Percentiles rank a stretch among this genome's conserved stretches.
Conservation (phyloP, 2,797 vertebrate genomes). For the Sebastiscus tertius region DNA sequence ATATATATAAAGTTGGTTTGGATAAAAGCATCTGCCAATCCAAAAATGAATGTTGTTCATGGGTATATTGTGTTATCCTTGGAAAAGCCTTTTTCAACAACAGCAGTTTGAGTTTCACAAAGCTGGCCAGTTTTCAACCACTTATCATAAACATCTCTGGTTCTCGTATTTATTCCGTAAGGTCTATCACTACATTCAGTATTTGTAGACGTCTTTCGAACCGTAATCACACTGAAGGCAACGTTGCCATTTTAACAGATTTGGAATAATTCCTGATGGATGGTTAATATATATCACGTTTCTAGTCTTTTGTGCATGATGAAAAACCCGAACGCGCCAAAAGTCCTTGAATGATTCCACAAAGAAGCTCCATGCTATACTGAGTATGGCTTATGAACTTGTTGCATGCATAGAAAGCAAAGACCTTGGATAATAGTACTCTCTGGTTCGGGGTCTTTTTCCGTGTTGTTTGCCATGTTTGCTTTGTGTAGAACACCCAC, state of each 20-base stretch:
- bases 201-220: background rate
- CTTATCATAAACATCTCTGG: constrained; percentile 11
- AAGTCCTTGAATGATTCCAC: constrained; percentile 21
- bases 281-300: background rate
- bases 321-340: background rate
- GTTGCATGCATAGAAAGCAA: constrained; percentile 69
- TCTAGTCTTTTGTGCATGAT: background rate
- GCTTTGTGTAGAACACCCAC: constrained; percentile 75
- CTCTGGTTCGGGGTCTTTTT: constrained; percentile 40
- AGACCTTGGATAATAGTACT: constrained; percentile 29
- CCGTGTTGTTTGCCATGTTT: constrained; percentile 42
- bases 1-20: background rate
- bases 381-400: constrained; percentile 62
- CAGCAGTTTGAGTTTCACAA: background rate
- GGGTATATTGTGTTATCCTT: background rate
- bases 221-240: background rate
- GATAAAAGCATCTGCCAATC: background rate
- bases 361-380: background rate
- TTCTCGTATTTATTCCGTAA: constrained; percentile 12
- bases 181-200: background rate
- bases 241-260: constrained; percentile 10
- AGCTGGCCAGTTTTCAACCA: background rate
- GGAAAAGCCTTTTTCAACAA: background rate
- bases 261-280: constrained; percentile 4
- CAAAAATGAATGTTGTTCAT: background rate